Conservation (phyloP, 1,140 invertebrate genomes). For the Zaprionus taronus region DNA sequence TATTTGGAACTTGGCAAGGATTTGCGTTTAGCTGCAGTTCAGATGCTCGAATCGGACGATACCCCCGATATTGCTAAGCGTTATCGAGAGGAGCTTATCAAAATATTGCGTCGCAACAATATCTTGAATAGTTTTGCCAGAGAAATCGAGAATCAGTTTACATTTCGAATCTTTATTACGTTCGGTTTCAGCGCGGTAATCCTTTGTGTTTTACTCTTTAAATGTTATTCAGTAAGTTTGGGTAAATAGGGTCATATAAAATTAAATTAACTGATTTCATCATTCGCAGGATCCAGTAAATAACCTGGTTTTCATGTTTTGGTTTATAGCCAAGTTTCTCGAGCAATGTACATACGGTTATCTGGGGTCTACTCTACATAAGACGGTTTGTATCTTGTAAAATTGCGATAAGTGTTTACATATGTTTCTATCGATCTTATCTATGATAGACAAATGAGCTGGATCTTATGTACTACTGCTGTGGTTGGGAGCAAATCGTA, state of each 20-base stretch:
- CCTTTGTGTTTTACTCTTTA: constrained; percentile 39
- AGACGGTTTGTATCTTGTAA: constrained; percentile 3
- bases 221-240: constrained; percentile 29
- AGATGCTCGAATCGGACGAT: background rate
- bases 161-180: constrained; percentile 43
- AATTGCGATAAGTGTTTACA: too few species aligned
- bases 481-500: constrained; percentile 40
- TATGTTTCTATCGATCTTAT: too few species aligned
- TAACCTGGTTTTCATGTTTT: constrained; percentile 17
- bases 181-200: constrained; percentile 31
- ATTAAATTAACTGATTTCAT: background rate
- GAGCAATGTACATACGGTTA: constrained; percentile 23
- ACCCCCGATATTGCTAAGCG: background rate
- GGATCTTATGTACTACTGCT: constrained; percentile 35
- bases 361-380: constrained; percentile 20
- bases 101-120: constrained; percentile 32
- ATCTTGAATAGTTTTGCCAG: constrained; percentile 39
- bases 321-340: constrained; percentile 28
- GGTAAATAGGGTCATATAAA: background rate
- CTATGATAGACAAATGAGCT: constrained; percentile 37
- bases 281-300: constrained; percentile 9
- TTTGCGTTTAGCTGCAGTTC: constrained; percentile 5
- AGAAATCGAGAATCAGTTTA: constrained; percentile 30
- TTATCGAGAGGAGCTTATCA: constrained; percentile 15
- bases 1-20: constrained; percentile 37